A percentile compares a stretch with the other conserved stretches of the same genome.
phyloP scores from a whole-genome alignment of 2,797 vertebrate genomes.

The Ciconia nigra region DNA sequence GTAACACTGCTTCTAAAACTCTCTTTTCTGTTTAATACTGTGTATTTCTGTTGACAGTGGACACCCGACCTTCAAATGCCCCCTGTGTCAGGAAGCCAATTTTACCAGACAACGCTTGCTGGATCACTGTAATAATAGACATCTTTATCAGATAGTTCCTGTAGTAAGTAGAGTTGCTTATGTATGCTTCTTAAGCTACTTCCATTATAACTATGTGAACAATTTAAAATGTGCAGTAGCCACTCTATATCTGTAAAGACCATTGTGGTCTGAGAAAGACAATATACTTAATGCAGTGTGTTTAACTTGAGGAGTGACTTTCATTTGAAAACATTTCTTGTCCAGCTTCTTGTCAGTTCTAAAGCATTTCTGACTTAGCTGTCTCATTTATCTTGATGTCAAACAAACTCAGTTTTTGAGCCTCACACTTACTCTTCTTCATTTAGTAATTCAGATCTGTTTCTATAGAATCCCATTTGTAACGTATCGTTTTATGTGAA shows the following conservation, averaged over 20 bases:
- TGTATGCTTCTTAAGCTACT: not conserved
- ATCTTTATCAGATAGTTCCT: conserved; percentile 75
- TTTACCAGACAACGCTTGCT: conserved; percentile 77
- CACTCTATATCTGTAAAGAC: not conserved
- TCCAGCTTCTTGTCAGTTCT: not conserved
- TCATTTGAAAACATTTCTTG: not conserved
- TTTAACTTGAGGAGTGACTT: not conserved
- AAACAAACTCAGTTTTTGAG: not conserved
- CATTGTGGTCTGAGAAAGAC: not conserved
- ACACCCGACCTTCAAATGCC: conserved; percentile 79
- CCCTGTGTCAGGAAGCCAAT: conserved; percentile 79
- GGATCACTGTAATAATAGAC: conserved; percentile 77
- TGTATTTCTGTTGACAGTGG: conserved; percentile 62
- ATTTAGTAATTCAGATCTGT: not conserved
- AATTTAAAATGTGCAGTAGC: not conserved
- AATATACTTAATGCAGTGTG: not conserved
- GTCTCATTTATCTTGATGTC: not conserved
- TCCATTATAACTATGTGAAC: not conserved
- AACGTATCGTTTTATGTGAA: not conserved
- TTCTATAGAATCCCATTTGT: not conserved
- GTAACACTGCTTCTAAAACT: not conserved
- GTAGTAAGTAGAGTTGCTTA: conserved; percentile 72
- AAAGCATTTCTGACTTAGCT: not conserved
- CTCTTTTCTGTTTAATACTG: not conserved
- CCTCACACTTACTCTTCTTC: not conserved